Evolutionary conservation across 2,113 vertebrate species (phyloP), one percentile per base, ranked within the genome.

Genomic region (Marcusenius ussheri): DNA sequence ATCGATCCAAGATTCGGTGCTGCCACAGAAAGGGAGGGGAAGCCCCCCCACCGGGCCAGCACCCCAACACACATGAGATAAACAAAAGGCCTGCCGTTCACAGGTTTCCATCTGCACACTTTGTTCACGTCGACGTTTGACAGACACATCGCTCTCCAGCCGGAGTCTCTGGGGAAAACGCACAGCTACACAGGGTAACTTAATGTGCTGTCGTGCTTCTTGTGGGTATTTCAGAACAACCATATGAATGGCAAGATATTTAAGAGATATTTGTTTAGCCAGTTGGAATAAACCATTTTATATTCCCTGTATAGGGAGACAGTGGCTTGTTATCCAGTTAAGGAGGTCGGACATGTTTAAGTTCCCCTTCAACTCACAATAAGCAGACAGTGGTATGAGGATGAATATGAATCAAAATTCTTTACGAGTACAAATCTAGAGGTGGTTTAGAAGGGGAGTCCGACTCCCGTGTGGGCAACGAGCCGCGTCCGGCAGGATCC

Each of bases 1-100:
- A 96, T 95, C 94, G 95, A 96, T 96, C 92, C 91, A 91, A 89
- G 93, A 90, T 92, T 91, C 92, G 91, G 91, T 91, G 88, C 90
- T 88, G 91, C 93, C 92, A 91, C 91, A 93, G 92, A 89, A 89
- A 90, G 90, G 87, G 66, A 87, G 88, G 89, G 87, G 56, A 50
- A 88, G 89, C 88, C 66, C 50, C 50, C 87, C 87, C 86, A 31
- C 87, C 10, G 17, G 42, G 3, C 35, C 42, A 50, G 13, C 27
- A 11, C 11, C 31, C 27, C 50, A 45, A 56, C 86, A 88, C 31
- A 58, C 53, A 88, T 1, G 1, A n/a, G n/a, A 35, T 49, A 3
- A 77, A 74, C 87, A 6, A 47, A 49, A 27, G 84, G 66, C 47
- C 51, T 24, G 24, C 2, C 31, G 6, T 53, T 19, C 85, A 56